phyloP scores from a whole-genome alignment of 2,888 invertebrate species.

The Poecilobothrus nobilitatus region DNA sequence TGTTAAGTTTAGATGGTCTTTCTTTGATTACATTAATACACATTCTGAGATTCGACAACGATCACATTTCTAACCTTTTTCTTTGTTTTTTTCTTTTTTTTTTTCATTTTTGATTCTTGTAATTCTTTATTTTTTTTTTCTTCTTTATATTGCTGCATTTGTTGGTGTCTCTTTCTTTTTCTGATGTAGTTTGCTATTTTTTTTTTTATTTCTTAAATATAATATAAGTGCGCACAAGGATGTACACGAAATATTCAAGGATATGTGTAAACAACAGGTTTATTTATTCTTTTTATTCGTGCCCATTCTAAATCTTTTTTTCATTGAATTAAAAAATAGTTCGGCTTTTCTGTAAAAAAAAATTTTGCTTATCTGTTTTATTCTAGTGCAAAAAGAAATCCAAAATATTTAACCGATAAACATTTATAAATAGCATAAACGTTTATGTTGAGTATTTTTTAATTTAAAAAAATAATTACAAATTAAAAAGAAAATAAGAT shows the following conservation, averaged over 20 bases:
- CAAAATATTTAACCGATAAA: no score
- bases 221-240: neutral
- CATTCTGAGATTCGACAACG: neutral
- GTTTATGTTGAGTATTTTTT: no score
- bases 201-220: neutral
- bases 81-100: neutral
- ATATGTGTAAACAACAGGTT: constrained; percentile 1
- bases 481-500: no score
- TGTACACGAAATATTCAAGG: neutral
- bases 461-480: no score
- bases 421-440: no score
- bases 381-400: neutral
- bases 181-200: neutral
- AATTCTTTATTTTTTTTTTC: no score
- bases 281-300: neutral
- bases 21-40: neutral
- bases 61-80: neutral
- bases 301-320: neutral
- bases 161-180: neutral
- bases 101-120: no score
- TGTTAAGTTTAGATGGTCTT: neutral
- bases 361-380: neutral
- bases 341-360: neutral
- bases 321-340: neutral
- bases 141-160: no score